Conservation (phyloP, 2,888 invertebrate species). For the Shargacucullia verbasci region DNA sequence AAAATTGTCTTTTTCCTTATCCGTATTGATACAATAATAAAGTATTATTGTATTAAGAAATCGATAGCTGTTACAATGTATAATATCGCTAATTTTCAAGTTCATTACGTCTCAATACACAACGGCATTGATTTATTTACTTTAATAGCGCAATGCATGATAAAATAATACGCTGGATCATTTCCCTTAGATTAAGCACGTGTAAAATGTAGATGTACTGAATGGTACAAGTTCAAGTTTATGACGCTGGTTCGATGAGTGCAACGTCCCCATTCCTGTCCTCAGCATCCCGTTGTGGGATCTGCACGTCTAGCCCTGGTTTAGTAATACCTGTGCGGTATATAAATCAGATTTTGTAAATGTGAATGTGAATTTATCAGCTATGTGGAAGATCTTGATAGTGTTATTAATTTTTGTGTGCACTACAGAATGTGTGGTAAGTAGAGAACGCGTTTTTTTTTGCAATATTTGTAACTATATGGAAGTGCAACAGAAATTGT, state of each 20-base stretch:
- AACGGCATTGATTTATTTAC: not conserved
- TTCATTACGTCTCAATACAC: not conserved
- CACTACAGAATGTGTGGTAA: constrained; percentile 42
- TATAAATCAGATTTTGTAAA: constrained; percentile 12
- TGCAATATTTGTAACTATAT: too few species aligned
- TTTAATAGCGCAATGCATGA: constrained; percentile 9
- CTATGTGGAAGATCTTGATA: constrained; percentile 48
- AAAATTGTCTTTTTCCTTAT: not conserved
- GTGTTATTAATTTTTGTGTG: constrained; percentile 44
- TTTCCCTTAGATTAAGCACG: constrained; percentile 3
- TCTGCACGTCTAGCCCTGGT: constrained; percentile 52
- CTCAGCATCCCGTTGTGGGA: constrained; percentile 65
- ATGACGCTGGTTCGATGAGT: constrained; percentile 61
- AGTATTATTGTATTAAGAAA: constrained; percentile 1
- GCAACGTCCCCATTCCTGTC: constrained; percentile 77
- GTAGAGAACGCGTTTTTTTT: constrained; percentile 16
- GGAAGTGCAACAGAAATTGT: too few species aligned
- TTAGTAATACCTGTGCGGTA: constrained; percentile 16
- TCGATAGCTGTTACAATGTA: not conserved
- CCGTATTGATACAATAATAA: too few species aligned
- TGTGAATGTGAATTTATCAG: not conserved
- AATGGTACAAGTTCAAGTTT: constrained; percentile 60
- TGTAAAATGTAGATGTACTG: constrained; percentile 34
- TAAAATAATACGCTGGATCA: not conserved
- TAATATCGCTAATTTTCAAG: not conserved